These are phyloP conservation scores for Hephaestus fuliginosus DNA, from an alignment of 2,797 vertebrate genomes.

Conservation along the genomic window DNA sequence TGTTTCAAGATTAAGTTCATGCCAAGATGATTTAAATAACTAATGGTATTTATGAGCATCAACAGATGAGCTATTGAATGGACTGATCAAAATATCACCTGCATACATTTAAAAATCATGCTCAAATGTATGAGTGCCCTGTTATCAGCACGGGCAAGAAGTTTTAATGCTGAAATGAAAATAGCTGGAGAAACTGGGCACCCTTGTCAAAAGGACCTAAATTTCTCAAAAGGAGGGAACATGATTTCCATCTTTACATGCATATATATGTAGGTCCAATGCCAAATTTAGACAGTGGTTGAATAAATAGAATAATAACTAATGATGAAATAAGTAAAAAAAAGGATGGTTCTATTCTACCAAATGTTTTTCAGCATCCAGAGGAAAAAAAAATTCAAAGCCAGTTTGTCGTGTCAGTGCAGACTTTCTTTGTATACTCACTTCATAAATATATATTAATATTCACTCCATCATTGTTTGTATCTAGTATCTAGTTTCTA, in stretches of 20 bases:
- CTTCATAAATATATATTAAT: conserved; percentile 23
- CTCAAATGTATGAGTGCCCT: not conserved
- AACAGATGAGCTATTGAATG: not conserved
- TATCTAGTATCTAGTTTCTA: conserved; percentile 1
- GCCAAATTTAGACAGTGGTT: not conserved
- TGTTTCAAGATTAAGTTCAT: too few relatives aligned
- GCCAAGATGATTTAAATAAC: too few relatives aligned
- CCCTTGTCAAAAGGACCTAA: not conserved
- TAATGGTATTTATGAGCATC: not conserved
- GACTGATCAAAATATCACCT: not conserved
- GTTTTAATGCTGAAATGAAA: not conserved
- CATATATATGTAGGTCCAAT: not conserved
- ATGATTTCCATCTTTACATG: not conserved
- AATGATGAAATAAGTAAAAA: not conserved
- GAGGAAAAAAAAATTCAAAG: not conserved
- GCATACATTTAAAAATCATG: not conserved
- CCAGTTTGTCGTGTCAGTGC: not conserved
- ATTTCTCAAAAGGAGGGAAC: not conserved
- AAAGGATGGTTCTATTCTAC: not conserved
- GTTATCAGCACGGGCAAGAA: not conserved
- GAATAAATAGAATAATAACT: not conserved
- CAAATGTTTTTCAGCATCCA: not conserved
- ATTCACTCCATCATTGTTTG: conserved; percentile 13
- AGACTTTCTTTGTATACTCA: not conserved
- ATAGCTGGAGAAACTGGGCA: not conserved